Conservation (phyloP, 2,797 vertebrate genomes). For the Hydrolagus colliei region DNA sequence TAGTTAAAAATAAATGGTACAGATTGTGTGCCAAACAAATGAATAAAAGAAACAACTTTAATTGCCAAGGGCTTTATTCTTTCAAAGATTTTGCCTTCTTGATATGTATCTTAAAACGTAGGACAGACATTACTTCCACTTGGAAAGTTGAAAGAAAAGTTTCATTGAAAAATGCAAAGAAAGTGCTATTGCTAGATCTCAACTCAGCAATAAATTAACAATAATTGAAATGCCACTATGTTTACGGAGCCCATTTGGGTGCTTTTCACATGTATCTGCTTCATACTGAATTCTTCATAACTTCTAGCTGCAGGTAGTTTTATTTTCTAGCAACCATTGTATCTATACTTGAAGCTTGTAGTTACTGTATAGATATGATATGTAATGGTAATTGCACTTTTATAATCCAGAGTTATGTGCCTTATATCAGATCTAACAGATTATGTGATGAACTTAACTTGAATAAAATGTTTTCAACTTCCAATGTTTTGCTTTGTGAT, state of each 20-base stretch:
- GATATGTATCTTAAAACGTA: conserved; percentile 37
- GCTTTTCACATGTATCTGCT: conserved; percentile 44
- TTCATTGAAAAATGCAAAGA: conserved; percentile 19
- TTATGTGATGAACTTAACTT: conserved; percentile 59
- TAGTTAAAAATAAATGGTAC: conserved; percentile 40
- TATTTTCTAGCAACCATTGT: conserved; percentile 46
- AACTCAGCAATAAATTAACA: conserved; percentile 33
- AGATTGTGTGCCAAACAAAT: conserved; percentile 43
- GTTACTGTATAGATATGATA: conserved; percentile 52
- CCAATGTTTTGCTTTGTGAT: not conserved
- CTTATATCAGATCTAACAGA: conserved; percentile 56
- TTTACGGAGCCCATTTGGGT: conserved; percentile 39
- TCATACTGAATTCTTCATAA: conserved; percentile 44
- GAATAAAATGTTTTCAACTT: conserved; percentile 59
- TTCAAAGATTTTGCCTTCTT: not conserved
- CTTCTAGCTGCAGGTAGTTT: conserved; percentile 36
- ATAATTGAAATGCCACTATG: conserved; percentile 52
- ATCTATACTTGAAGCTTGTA: conserved; percentile 55
- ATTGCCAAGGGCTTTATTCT: conserved; percentile 44
- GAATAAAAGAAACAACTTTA: conserved; percentile 43
- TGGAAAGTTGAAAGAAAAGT: conserved; percentile 41
- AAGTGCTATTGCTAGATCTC: conserved; percentile 40
- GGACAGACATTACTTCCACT: conserved; percentile 63
- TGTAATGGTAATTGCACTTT: conserved; percentile 55
- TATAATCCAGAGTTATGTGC: conserved; percentile 56